These are phyloP conservation scores for Trachelus tabidus DNA, from an alignment of 2,888 invertebrate genomes.

Conservation along the genomic window DNA sequence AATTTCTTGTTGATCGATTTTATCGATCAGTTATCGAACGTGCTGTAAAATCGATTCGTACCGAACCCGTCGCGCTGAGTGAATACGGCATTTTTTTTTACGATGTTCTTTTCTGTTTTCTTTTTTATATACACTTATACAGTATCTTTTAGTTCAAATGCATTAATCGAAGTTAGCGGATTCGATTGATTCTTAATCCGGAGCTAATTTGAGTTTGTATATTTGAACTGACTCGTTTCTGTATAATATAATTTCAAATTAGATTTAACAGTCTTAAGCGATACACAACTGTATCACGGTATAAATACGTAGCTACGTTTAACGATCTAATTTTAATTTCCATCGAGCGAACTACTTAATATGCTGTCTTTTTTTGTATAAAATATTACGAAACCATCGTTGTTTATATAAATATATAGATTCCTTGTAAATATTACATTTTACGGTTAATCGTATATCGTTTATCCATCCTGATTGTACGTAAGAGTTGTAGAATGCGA, in stretches of 20 bases:
- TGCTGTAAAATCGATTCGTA: constrained; percentile 5
- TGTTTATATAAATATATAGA: constrained; percentile 47
- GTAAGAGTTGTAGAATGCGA: constrained; percentile 40
- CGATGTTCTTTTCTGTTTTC: constrained; percentile 16
- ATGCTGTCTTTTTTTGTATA: constrained; percentile 51
- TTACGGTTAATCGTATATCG: constrained; percentile 40
- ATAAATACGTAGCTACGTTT: background rate
- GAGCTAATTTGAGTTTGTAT: background rate
- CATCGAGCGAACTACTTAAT: constrained; percentile 7
- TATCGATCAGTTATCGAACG: background rate
- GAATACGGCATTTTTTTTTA: constrained; percentile 36
- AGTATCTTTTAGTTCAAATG: background rate
- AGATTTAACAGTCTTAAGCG: background rate
- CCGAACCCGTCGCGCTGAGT: background rate
- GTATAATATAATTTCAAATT: background rate
- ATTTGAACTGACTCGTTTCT: background rate
- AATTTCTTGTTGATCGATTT: background rate
- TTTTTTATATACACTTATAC: constrained; percentile 18
- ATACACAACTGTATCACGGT: background rate
- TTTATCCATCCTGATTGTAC: constrained; percentile 43
- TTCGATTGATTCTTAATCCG: background rate
- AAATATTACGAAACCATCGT: constrained; percentile 43
- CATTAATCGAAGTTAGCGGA: background rate
- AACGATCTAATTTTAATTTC: background rate
- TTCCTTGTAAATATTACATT: constrained; percentile 47